Percentiles rank a stretch among this genome's conserved stretches.
Evolutionary conservation across 1,140 invertebrate genomes (phyloP).

Genomic region (Coboldia fuscipes): DNA sequence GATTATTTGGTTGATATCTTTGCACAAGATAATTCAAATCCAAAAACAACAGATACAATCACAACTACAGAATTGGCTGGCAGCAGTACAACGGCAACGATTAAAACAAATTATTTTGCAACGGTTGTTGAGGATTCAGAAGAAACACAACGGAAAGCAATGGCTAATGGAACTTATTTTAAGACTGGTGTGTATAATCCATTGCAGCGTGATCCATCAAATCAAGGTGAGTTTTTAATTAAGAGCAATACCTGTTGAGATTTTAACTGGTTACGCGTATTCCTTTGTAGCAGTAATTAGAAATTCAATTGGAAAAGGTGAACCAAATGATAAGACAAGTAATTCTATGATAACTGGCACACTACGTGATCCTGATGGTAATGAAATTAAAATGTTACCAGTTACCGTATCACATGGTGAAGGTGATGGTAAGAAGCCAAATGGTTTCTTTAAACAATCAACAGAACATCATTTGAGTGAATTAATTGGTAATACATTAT

Average conservation of each 20-base stretch:
- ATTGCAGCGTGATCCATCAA: conserved; percentile 3
- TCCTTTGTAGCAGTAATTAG: not conserved
- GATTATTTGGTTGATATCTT: conserved; percentile 2
- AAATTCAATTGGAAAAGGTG: not conserved
- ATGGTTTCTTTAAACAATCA: too few relatives aligned
- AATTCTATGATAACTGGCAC: too few relatives aligned
- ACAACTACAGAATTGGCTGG: too few relatives aligned
- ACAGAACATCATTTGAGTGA: too few relatives aligned
- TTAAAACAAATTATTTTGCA: conserved; percentile 13
- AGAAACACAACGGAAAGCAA: conserved; percentile 13
- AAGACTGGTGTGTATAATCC: conserved; percentile 19
- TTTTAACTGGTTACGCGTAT: not conserved
- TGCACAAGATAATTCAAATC: not conserved
- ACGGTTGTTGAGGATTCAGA: conserved; percentile 19
- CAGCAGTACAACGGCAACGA: not conserved
- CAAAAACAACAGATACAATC: not conserved
- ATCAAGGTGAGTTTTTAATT: too few relatives aligned
- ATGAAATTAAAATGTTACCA: not conserved
- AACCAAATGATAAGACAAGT: too few relatives aligned
- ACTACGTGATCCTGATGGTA: too few relatives aligned
- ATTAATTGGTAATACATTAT: too few relatives aligned
- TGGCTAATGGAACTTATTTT: conserved; percentile 16
- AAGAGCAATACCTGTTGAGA: too few relatives aligned
- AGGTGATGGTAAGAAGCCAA: conserved; percentile 1
- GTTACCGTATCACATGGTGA: not conserved